These are phyloP conservation scores for Microchirus variegatus DNA, from an alignment of 2,797 vertebrate genomes.

Conservation along the genomic window DNA sequence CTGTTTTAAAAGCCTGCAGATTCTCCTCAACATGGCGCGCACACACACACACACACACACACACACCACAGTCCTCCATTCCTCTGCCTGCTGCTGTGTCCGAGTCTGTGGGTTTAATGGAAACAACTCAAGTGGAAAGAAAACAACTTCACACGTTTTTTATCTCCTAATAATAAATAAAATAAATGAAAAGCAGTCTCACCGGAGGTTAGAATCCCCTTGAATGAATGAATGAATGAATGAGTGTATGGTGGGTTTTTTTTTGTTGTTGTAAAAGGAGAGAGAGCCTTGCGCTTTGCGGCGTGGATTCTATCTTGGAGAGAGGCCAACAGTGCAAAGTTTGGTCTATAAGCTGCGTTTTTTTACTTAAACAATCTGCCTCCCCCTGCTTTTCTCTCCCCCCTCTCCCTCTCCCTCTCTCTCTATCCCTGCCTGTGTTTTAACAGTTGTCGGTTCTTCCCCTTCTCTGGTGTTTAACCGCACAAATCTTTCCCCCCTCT, in stretches of 20 bases:
- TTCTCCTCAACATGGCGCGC: constrained; percentile 80
- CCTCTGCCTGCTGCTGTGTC: constrained; percentile 63
- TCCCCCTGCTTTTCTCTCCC: neutral
- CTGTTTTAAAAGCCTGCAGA: constrained; percentile 34
- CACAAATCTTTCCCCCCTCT: constrained; percentile 47
- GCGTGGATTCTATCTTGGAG: constrained; percentile 60
- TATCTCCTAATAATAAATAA: constrained; percentile 16
- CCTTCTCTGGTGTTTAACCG: constrained; percentile 36
- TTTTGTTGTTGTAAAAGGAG: no score
- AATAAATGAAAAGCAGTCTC: constrained; percentile 60
- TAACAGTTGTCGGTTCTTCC: constrained; percentile 34
- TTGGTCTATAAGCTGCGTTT: constrained; percentile 62
- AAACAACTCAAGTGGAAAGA: constrained; percentile 27
- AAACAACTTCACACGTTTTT: constrained; percentile 24
- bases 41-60: no score
- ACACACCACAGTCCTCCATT: constrained; percentile 47
- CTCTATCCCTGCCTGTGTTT: constrained; percentile 46
- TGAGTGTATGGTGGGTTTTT: no score
- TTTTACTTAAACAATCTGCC: constrained; percentile 63
- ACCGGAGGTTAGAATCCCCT: constrained; percentile 69
- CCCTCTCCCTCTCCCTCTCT: neutral
- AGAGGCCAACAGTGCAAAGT: constrained; percentile 60
- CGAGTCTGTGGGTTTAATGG: constrained; percentile 26
- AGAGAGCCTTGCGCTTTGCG: constrained; percentile 45
- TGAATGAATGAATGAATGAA: constrained; percentile 50